Base-by-base conservation (phyloP, 1,140 invertebrate genomes). In the Teleogryllus occipitalis region DNA sequence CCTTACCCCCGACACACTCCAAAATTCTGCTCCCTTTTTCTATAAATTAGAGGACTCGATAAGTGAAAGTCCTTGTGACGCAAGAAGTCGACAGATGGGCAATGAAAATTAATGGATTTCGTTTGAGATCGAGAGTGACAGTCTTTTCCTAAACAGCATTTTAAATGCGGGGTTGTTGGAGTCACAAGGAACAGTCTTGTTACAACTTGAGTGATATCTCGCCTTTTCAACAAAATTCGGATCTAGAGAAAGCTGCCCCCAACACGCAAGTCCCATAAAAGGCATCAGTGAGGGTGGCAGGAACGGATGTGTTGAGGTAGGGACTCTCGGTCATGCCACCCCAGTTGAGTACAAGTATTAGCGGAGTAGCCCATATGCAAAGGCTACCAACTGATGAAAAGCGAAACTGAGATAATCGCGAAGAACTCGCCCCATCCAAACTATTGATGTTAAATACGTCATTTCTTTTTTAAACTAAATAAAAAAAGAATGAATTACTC, bases 11-110 rank as follows among this genome's bases (percentile, higher is more conserved):
- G 54, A 65, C 54, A 65, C 54, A 65, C 2, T 65, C 3, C 10
- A 65, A 65, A 65, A 65, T 65, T 65, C 54, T 65, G 54, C 54
- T 65, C 54, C 54, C 54, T 18, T 65, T 65, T 65, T 65, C 54
- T 65, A 65, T 65, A 65, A 14, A 65, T 65, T 65, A 65, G 54
- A 7, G 54, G 18, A 65, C 54, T 18, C 54, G 54, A 65, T 65
- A 65, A 65, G 54, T 65, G 54, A 65, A 65, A 65, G 54, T 65
- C 27, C 27, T 39, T 39, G 27, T 39, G 27, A 39, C 27, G 27
- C 27, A 39, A 65, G 54, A 18, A 65, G 54, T 65, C 54, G 54
- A 2, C 54, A 65, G 54, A 10, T 65, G 54, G 54, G 54, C 0
- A 65, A 7, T 65, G 54, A 65, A 65, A 65, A 65, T 65, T 65